phyloP scores from a whole-genome alignment of 2,888 invertebrate species.

The Eristalinus sepulchralis region DNA sequence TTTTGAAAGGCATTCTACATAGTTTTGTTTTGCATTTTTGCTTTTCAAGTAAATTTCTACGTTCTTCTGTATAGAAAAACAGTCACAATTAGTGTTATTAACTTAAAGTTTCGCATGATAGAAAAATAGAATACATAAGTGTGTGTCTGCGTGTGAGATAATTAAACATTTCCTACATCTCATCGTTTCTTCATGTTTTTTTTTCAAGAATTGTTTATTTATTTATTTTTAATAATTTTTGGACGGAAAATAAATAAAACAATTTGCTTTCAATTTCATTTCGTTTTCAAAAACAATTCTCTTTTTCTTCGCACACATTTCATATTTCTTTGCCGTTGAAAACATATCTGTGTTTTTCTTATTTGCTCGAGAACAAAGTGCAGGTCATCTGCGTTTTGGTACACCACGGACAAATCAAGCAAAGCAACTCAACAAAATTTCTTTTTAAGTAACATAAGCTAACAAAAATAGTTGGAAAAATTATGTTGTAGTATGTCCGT shows the following conservation, averaged over 20 bases:
- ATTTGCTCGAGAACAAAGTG: not conserved
- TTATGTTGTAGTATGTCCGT: not conserved
- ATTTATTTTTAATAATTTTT: constrained; percentile 36
- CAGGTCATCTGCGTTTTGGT: not conserved
- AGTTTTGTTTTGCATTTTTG: not conserved
- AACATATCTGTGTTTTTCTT: not conserved
- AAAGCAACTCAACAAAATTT: not conserved
- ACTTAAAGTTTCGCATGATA: too few relatives aligned
- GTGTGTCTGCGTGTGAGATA: not conserved
- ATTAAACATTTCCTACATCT: not conserved
- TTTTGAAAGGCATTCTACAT: not conserved
- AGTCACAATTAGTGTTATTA: not conserved
- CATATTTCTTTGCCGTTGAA: not conserved
- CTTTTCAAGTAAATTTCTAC: not conserved
- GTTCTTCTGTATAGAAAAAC: not conserved
- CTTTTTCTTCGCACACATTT: not conserved
- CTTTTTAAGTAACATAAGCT: not conserved
- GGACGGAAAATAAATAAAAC: constrained; percentile 63
- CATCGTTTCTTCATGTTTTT: not conserved
- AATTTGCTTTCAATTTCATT: constrained; percentile 2
- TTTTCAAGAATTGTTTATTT: constrained; percentile 35
- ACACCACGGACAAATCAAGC: not conserved
- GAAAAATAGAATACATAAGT: not conserved
- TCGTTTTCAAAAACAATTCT: too few relatives aligned
- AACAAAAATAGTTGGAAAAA: not conserved